Evolutionary conservation across 2,113 vertebrate species (phyloP).

Genomic region (Podilymbus podiceps): DNA sequence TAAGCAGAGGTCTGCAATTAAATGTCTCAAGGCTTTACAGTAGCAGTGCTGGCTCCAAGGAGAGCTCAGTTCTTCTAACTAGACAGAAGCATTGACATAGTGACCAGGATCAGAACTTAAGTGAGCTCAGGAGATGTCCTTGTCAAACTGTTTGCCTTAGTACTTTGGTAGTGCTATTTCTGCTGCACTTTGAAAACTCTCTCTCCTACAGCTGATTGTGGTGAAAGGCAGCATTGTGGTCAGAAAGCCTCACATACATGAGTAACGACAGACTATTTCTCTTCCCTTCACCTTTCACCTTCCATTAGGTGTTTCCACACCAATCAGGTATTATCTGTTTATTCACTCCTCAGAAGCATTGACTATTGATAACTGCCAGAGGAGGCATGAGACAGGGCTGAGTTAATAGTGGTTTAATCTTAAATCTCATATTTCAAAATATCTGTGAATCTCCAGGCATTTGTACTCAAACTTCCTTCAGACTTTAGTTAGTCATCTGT

Average conservation of each 20-base stretch:
- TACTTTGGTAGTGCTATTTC: not conserved
- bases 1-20: not conserved
- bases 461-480: not conserved
- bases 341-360: not conserved
- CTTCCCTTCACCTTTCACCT: not conserved
- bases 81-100: not conserved
- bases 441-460: not conserved
- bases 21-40: not conserved
- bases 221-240: not conserved
- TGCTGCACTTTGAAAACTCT: not conserved
- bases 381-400: not conserved
- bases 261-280: not conserved
- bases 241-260: not conserved
- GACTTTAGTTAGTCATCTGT: not conserved
- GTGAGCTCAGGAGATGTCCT: not conserved
- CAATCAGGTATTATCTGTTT: not conserved
- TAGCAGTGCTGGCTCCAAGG: not conserved
- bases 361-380: not conserved
- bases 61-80: not conserved
- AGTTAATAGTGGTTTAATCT: not conserved
- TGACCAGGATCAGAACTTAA: not conserved
- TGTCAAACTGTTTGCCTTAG: not conserved
- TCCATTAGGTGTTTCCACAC: not conserved
- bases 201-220: not conserved
- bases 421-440: not conserved